Evolutionary conservation across 2,797 vertebrate species (phyloP), one percentile per base, ranked within the genome.

Genomic region (Danionella dracula): DNA sequence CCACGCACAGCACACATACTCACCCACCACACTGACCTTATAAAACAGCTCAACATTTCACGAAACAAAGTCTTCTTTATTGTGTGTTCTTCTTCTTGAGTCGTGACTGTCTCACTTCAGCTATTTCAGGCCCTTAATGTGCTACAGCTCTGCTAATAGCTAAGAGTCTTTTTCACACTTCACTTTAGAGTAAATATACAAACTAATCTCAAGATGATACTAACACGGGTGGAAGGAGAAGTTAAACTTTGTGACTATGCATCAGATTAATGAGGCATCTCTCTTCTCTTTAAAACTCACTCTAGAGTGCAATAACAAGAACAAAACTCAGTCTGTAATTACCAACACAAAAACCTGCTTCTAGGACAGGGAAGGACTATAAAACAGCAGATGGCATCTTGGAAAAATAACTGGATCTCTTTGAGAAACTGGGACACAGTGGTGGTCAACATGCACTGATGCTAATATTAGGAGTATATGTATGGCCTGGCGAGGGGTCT

Each of bases 391-490:
- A 58, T 53, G 34, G 50, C 16, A 42, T 48, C 60, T 66, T 16
- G 17, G 17, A 57, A 67, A 58, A 53, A 27, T 41, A 55, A 11
- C 4, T 50, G 69, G 67, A 51, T 16, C 31, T 10, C 13, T 53
- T 50, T 44, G 23, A 32, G 45, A 71, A 74, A 63, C 46, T 63
- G 34, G 64, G 68, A 8, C 68, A 58, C 40, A 51, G 27, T n/a
- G 32, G 50, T 32, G 49, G 45, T 60, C 55, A 50, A 51, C 17
- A 41, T 41, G 41, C 20, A 46, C 44, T 40, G 44, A n/a, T 58
- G 16, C 46, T 62, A 73, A 68, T 68, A 53, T 42, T 64, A 41
- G 62, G 44, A n/a, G n/a, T n/a, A n/a, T n/a, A n/a, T n/a, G n/a
- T n/a, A n/a, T n/a, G n/a, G n/a, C n/a, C n/a, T n/a, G n/a, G n/a